Evolutionary conservation across 1,140 invertebrate genomes (phyloP), one percentile per base, ranked within the genome.

Genomic region (Anadara kagoshimensis): DNA sequence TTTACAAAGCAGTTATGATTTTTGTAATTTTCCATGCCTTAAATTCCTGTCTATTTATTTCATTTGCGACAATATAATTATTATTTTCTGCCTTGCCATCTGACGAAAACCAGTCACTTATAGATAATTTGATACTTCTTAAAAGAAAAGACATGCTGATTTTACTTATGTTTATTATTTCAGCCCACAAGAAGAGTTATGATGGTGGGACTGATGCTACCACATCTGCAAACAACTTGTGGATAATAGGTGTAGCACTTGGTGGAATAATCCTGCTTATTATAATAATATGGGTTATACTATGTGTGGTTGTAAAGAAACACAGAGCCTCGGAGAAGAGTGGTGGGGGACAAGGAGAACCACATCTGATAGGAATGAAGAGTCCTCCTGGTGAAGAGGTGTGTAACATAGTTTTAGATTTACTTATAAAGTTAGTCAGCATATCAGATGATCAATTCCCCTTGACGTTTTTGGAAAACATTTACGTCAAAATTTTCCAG

Each of bases 231-330:
- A 57, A 56, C 36, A 61, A 51, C 29, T 26, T 64, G n/a, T 75
- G 73, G 73, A 64, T 75, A 41, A 53, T 75, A 5, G 73, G 62
- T 44, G 73, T 58, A 26, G 73, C 63, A 5, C 56, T 70, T 10
- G 63, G 62, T 20, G 45, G 58, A 8, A 29, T 75, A 3, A 62
- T 64, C 5, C 62, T 75, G 18, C 41, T 75, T 24, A 56, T 75
- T 36, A 70, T 70, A 43, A 56, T 70, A 2, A 67, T 75, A 26
- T 73, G 70, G 70, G 24, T 67, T 20, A 64, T 73, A n/a, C 57
- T 73, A 24, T 73, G 70, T 44, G 59, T 66, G 0, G 61, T 73
- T 36, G 57, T 66, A 26, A 73, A 65, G 24, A 45, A 10, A 67
- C 53, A 73, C 43, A 44, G 64, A 24, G 26, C 58, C 8, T 47